A percentile compares a stretch with the other conserved stretches of the same genome.
phyloP scores from a whole-genome alignment of 2,113 vertebrate genomes.

The Pomatostomus ruficeps region DNA sequence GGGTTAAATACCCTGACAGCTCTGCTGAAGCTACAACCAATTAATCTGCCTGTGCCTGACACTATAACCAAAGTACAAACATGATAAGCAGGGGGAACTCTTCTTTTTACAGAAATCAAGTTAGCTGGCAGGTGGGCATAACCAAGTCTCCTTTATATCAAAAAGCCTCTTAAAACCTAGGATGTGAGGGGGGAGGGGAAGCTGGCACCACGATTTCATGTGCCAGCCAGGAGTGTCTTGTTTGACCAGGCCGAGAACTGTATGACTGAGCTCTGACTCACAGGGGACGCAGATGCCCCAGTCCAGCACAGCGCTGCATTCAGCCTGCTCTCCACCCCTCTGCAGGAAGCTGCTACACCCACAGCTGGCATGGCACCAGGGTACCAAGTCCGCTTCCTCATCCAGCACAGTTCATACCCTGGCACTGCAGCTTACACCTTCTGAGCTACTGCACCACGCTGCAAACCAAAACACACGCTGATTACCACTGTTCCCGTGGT shows the following conservation, averaged over 20 bases:
- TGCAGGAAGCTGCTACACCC: slow-evolving; percentile 7
- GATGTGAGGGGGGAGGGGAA: background rate
- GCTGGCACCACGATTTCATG: background rate
- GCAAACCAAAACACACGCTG: background rate
- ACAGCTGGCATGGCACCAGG: background rate
- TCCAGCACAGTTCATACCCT: background rate
- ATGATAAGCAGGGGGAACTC: slow-evolving; percentile 46
- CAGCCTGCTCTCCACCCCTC: background rate
- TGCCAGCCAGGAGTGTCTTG: background rate
- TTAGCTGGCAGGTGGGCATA: slow-evolving; percentile 8
- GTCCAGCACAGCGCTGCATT: background rate
- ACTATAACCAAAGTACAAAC: slow-evolving; percentile 46
- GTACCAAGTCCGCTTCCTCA: background rate
- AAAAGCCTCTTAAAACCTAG: background rate
- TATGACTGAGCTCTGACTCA: slow-evolving; percentile 19
- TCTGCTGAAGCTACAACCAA: slow-evolving; percentile 37
- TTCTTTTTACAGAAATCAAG: slow-evolving; percentile 9
- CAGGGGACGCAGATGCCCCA: background rate
- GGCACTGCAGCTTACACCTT: background rate
- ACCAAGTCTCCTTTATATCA: background rate
- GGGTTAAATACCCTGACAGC: slow-evolving; percentile 47
- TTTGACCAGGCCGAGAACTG: background rate
- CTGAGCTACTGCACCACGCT: background rate
- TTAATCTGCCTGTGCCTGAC: slow-evolving; percentile 52
- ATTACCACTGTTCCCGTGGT: fast-evolving